Base-by-base conservation (phyloP, 2,113 vertebrate genomes). In the Phycodurus eques region DNA sequence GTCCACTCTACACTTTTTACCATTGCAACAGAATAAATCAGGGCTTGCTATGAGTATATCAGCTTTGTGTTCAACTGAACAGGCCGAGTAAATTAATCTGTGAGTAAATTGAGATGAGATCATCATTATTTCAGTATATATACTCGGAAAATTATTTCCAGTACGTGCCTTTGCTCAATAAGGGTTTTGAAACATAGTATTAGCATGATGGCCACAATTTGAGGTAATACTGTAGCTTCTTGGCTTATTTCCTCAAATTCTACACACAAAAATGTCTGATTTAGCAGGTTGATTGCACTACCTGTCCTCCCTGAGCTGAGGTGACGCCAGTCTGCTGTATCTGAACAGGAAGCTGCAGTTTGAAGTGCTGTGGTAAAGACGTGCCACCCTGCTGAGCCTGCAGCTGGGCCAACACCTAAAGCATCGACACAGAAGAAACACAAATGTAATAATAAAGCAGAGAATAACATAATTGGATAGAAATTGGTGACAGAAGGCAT, bases 331-430 rank as follows among this genome's bases (percentile, higher is more conserved):
- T 79, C 64, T 92, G 95, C 84, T 95, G 95, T 71, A 95, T 93
- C 84, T 95, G 95, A 90, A 94, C 87, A 39, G 96, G 95, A 57
- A 96, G 91, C 88, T 96, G 96, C 11, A 95, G 95, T 88, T 92
- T 91, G 88, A 95, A 92, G 77, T 95, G 96, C 90, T 95, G 95
- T 83, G 95, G 93, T 79, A 95, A 54, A 79, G 92, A 79, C 90
- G 93, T 91, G 85, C 83, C 90, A 73, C 83, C 93, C 90, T 93
- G 94, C 85, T 94, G 95, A 82, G 95, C 92, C 93, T 95, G 94
- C 81, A 96, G 93, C 90, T 95, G 94, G 68, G 92, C 94, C 67
- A 96, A 89, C 71, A 94, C 92, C 89, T 91, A 60, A 15, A 78
- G 61, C n/a, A 66, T 46, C 47, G 15, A 71, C 10, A 53, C 43